Evolutionary conservation across 2,888 invertebrate genomes (phyloP).

Genomic region (Microctonus brassicae): DNA sequence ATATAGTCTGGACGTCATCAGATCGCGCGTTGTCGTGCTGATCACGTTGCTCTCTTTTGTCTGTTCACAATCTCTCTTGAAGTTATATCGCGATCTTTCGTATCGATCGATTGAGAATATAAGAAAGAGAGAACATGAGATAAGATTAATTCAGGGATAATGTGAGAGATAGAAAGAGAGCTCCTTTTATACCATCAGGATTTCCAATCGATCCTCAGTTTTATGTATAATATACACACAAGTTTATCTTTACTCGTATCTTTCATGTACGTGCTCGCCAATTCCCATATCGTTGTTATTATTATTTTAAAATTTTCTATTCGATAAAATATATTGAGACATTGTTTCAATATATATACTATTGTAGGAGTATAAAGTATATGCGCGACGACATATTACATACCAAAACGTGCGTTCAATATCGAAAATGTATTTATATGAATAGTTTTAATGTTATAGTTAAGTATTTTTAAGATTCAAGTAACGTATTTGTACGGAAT

Average conservation of each 20-base stretch:
- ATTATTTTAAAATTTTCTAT: background rate
- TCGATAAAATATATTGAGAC: background rate
- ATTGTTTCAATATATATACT: background rate
- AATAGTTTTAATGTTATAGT: background rate
- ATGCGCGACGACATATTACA: background rate
- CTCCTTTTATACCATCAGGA: constrained; percentile 19
- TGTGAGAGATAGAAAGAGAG: constrained; percentile 18
- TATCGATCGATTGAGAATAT: constrained; percentile 31
- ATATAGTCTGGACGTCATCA: background rate
- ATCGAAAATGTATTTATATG: background rate
- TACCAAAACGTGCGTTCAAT: background rate
- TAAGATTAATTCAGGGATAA: background rate
- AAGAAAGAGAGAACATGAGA: constrained; percentile 11
- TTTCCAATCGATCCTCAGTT: constrained; percentile 25
- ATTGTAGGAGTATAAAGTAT: background rate
- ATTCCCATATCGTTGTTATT: background rate
- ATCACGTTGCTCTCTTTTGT: constrained; percentile 5
- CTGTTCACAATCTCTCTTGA: background rate
- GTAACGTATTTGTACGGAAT: constrained; percentile 22
- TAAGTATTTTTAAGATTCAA: constrained; percentile 11
- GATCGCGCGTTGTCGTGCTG: constrained; percentile 3
- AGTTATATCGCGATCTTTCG: constrained; percentile 1
- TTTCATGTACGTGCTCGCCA: constrained; percentile 3
- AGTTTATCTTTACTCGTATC: constrained; percentile 3
- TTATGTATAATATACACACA: constrained; percentile 1